Evolutionary conservation across 1,140 invertebrate genomes (phyloP).

Genomic region (Augochlora pura): DNA sequence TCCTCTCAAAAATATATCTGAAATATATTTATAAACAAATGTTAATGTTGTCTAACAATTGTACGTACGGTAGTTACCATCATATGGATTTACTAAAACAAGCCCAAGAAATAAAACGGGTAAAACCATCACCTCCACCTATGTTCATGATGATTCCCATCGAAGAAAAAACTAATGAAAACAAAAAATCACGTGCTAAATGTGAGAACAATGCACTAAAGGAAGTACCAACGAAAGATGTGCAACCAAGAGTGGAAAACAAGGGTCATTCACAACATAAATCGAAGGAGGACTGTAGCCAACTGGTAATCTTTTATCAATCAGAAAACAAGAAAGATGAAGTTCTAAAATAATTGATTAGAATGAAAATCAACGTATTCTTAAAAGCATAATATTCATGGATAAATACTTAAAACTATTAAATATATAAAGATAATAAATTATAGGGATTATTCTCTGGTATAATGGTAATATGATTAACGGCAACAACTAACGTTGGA

Average conservation of each 20-base stretch:
- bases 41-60: neutral
- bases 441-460: too few species aligned
- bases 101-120: neutral
- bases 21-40: too few species aligned
- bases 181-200: neutral
- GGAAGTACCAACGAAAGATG: neutral
- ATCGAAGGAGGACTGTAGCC: neutral
- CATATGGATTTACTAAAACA: neutral
- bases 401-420: too few species aligned
- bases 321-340: neutral
- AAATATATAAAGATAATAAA: neutral
- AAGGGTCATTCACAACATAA: neutral
- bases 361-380: neutral
- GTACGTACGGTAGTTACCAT: constrained; percentile 5
- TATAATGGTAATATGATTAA: too few species aligned
- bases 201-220: neutral
- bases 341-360: neutral
- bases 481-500: too few species aligned
- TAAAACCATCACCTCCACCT: neutral
- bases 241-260: neutral
- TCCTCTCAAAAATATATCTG: neutral
- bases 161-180: constrained; percentile 18
- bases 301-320: neutral
- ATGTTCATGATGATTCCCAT: constrained; percentile 37
- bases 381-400: neutral